A percentile compares a stretch with the other conserved stretches of the same genome.
These are phyloP conservation scores for Melanerpes formicivorus DNA, from an alignment of 2,113 vertebrate species.

Conservation along the genomic window DNA sequence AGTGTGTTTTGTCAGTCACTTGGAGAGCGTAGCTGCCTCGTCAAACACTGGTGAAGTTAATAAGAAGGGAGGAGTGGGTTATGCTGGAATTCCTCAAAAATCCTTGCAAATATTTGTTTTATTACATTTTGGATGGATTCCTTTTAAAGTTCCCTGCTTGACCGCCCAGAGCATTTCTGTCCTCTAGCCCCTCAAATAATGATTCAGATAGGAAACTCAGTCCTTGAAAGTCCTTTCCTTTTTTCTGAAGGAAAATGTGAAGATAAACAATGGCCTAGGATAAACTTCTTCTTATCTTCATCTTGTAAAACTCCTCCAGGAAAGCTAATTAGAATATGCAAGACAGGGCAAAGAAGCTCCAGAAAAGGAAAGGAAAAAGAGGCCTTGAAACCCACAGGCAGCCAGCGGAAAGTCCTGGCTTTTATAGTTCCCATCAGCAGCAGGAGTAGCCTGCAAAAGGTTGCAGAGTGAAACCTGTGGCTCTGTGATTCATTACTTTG, in stretches of 20 bases:
- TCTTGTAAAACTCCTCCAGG: conserved; percentile 48
- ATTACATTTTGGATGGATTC: conserved; percentile 28
- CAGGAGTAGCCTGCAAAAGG: conserved; percentile 25
- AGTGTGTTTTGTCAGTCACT: not conserved
- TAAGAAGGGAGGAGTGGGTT: not conserved
- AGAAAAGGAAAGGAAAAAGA: conserved; percentile 16
- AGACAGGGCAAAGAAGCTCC: not conserved
- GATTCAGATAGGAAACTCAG: not conserved
- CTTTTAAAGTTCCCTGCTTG: conserved; percentile 9
- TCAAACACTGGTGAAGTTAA: not conserved
- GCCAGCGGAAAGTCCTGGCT: not conserved
- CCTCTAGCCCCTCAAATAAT: conserved; percentile 1
- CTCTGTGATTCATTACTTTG: conserved; percentile 24
- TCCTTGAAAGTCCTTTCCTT: not conserved
- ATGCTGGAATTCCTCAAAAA: conserved; percentile 10
- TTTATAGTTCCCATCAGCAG: not conserved
- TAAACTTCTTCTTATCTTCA: conserved; percentile 41
- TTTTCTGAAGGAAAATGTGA: not conserved
- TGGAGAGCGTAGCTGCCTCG: not conserved
- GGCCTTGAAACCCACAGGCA: not conserved
- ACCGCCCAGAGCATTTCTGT: conserved; percentile 12
- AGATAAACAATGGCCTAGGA: conserved; percentile 29
- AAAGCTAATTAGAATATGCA: conserved; percentile 46
- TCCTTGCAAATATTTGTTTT: conserved; percentile 23
- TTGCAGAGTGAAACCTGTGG: not conserved